Conservation (phyloP, 2,888 invertebrate species). For the Serrognathus titanus region DNA sequence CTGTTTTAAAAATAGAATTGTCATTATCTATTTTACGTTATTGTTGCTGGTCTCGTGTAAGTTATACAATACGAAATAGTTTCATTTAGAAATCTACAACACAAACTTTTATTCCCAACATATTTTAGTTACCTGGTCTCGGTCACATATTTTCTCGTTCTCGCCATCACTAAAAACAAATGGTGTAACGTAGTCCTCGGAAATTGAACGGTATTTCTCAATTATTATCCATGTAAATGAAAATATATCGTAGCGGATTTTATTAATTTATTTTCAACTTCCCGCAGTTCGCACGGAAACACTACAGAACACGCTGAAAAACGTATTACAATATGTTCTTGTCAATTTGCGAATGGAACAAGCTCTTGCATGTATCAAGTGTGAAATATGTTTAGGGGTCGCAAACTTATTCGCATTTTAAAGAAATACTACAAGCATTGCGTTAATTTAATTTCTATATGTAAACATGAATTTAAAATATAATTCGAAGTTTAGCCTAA, state of each 20-base stretch:
- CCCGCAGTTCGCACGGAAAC: not conserved
- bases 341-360: constrained; percentile 2
- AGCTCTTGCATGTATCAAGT: not conserved
- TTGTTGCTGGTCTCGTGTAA: too few relatives aligned
- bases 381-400: too few relatives aligned
- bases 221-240: constrained; percentile 23
- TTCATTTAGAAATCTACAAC: not conserved
- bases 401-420: too few relatives aligned
- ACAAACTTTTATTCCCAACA: constrained; percentile 1
- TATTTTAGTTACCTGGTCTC: not conserved
- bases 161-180: constrained; percentile 18
- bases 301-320: not conserved
- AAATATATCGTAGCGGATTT: constrained; percentile 19
- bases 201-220: constrained; percentile 27
- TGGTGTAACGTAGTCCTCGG: constrained; percentile 19
- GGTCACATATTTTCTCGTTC: constrained; percentile 15
- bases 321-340: constrained; percentile 5
- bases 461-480: too few relatives aligned
- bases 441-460: too few relatives aligned
- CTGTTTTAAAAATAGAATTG: too few relatives aligned
- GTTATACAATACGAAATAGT: too few relatives aligned
- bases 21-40: too few relatives aligned
- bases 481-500: constrained; percentile 7
- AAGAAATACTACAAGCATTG: too few relatives aligned
- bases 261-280: constrained; percentile 14